Evolutionary conservation across 2,888 invertebrate species (phyloP).

Genomic region (Meiosimyza platycephala): DNA sequence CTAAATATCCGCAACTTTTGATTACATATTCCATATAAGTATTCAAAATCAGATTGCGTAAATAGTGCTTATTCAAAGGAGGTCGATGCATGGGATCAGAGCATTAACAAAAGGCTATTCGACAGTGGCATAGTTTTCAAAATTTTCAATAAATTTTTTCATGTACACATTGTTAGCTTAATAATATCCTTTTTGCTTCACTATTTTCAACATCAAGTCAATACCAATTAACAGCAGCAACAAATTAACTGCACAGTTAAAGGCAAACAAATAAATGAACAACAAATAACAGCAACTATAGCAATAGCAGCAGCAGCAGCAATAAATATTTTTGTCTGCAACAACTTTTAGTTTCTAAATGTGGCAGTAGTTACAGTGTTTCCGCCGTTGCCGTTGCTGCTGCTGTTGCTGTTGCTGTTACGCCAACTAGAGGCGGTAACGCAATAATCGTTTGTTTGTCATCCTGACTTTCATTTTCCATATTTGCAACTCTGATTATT

Average conservation of each 20-base stretch:
- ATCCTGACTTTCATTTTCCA: slow-evolving; percentile 38
- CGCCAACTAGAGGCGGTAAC: slow-evolving; percentile 20
- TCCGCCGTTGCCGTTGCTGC: background rate
- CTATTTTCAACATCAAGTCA: slow-evolving; percentile 29
- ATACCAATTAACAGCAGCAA: slow-evolving; percentile 31
- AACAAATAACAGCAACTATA: background rate
- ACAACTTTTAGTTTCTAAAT: slow-evolving; percentile 34
- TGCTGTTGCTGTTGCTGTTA: background rate
- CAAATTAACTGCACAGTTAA: slow-evolving; percentile 24
- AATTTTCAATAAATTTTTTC: too few relatives aligned
- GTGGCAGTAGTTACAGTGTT: slow-evolving; percentile 24
- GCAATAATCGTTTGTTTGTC: slow-evolving; percentile 44
- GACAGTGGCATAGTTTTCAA: too few relatives aligned
- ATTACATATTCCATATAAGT: too few relatives aligned
- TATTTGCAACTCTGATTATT: slow-evolving; percentile 39
- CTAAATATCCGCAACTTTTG: too few relatives aligned
- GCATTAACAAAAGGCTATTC: too few relatives aligned
- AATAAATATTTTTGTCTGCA: slow-evolving; percentile 39
- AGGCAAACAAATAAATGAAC: slow-evolving; percentile 19
- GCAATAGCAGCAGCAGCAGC: slow-evolving; percentile 30
- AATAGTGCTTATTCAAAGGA: too few relatives aligned
- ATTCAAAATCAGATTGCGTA: too few relatives aligned
- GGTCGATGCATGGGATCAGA: too few relatives aligned
- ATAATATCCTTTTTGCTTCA: slow-evolving; percentile 3
- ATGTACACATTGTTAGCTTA: too few relatives aligned